A percentile compares a stretch with the other conserved stretches of the same genome.
These are phyloP conservation scores for Muscina levida DNA, from an alignment of 2,888 invertebrate genomes.

Conservation along the genomic window DNA sequence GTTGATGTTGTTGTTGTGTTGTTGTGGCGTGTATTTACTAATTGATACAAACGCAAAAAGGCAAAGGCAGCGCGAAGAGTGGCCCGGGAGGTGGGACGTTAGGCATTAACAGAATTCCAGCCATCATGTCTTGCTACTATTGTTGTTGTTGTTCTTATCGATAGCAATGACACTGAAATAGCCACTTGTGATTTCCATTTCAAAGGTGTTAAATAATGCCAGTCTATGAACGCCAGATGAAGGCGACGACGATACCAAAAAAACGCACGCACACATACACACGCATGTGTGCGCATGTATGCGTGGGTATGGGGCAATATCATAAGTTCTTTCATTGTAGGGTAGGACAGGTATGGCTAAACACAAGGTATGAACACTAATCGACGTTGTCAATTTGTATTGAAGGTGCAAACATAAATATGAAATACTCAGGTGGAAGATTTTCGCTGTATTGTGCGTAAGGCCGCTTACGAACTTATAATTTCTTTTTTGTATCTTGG, in stretches of 20 bases:
- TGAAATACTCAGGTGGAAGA: neutral
- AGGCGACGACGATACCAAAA: neutral
- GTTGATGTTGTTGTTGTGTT: constrained; percentile 16
- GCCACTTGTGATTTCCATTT: constrained; percentile 24
- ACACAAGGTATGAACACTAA: neutral
- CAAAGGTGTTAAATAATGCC: constrained; percentile 37
- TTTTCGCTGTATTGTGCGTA: neutral
- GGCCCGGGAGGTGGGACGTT: too few relatives aligned
- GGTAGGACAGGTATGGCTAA: constrained; percentile 16
- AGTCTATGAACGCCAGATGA: neutral
- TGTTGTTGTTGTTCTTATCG: constrained; percentile 4
- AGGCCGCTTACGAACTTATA: too few relatives aligned
- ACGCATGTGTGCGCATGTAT: too few relatives aligned
- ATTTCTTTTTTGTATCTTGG: too few relatives aligned
- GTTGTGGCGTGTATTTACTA: constrained; percentile 31
- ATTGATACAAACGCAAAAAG: constrained; percentile 36
- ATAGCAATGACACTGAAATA: constrained; percentile 38
- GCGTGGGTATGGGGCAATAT: too few relatives aligned
- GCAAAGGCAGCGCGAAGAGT: too few relatives aligned
- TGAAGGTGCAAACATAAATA: neutral
- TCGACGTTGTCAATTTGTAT: too few relatives aligned
- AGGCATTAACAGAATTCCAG: neutral
- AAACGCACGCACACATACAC: too few relatives aligned
- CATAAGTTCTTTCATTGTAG: neutral
- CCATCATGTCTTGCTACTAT: neutral